Evolutionary conservation across 2,113 vertebrate genomes (phyloP).

Genomic region (Otis tarda): DNA sequence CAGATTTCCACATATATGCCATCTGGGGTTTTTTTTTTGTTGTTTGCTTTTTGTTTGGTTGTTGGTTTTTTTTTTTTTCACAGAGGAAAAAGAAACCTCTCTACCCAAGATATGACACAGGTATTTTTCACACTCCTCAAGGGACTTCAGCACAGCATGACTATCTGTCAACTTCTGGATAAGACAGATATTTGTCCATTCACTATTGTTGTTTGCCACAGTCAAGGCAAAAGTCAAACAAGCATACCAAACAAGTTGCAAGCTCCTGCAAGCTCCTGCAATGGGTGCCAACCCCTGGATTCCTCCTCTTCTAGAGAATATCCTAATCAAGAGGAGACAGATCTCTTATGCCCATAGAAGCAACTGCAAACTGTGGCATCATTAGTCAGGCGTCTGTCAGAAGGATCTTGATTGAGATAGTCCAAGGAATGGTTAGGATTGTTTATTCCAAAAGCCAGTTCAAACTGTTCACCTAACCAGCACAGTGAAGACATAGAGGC

Average conservation of each 20-base stretch:
- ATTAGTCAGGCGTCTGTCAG: neutral
- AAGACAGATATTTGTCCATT: constrained; percentile 23
- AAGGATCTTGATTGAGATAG: neutral
- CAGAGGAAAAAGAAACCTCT: neutral
- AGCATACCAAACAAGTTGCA: neutral
- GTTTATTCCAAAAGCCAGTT: neutral
- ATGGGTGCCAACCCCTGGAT: neutral
- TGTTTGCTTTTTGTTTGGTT: neutral
- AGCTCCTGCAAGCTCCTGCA: neutral
- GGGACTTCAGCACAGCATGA: neutral
- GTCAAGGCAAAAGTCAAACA: constrained; percentile 11
- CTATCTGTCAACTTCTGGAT: neutral
- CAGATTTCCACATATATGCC: neutral
- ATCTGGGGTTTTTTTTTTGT: neutral
- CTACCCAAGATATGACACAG: neutral
- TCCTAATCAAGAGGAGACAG: neutral
- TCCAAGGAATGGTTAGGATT: neutral
- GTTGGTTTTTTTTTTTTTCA: no score
- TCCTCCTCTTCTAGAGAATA: neutral
- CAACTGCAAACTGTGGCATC: neutral
- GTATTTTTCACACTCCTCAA: neutral
- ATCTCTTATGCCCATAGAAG: neutral
- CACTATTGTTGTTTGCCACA: neutral
- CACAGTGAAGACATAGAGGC: neutral
- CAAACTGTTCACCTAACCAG: neutral